phyloP scores from a whole-genome alignment of 2,113 vertebrate species.

The Todiramphus chloris region DNA sequence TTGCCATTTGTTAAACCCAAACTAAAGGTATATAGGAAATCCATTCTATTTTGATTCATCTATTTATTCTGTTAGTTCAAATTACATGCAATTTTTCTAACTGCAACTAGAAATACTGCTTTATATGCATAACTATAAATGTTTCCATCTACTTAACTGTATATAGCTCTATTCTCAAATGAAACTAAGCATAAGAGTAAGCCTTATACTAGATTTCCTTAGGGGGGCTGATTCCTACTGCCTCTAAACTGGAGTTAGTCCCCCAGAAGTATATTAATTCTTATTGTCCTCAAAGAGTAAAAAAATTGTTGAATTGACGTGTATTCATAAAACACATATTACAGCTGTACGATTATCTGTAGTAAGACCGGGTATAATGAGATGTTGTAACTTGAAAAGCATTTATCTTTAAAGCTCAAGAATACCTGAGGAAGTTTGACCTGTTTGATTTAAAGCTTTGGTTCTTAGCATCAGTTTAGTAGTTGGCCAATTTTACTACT shows the following conservation, averaged over 20 bases:
- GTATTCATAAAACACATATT: background rate
- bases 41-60: background rate
- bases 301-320: background rate
- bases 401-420: constrained; percentile 25
- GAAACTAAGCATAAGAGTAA: background rate
- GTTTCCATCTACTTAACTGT: background rate
- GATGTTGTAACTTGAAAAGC: constrained; percentile 36
- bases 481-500: background rate
- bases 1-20: background rate
- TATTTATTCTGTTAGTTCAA: background rate
- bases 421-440: constrained; percentile 34
- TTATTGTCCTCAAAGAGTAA: background rate
- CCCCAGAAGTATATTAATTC: background rate
- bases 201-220: background rate
- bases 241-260: background rate
- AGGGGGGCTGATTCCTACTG: background rate
- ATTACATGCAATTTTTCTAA: background rate
- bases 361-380: constrained; percentile 23
- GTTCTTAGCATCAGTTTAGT: background rate
- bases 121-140: background rate
- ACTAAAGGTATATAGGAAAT: background rate
- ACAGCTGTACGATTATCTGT: constrained; percentile 26
- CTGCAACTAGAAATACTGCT: background rate
- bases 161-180: background rate
- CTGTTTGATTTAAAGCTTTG: constrained; percentile 37